Conservation (phyloP, 2,888 invertebrate genomes). For the Chironomus tentans region DNA sequence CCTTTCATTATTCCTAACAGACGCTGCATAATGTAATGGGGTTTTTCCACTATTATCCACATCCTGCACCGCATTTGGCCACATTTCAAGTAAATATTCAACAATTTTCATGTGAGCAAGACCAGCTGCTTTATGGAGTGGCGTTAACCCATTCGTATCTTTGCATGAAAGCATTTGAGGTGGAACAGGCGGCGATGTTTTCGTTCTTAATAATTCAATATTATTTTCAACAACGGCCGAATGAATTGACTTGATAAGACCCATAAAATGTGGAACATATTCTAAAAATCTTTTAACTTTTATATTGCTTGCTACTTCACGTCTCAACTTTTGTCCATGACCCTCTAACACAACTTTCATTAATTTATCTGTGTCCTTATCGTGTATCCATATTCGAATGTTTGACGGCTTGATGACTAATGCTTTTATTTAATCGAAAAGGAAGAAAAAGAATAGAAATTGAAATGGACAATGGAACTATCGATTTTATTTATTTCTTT, state of each 20-base stretch:
- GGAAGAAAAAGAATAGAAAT: constrained; percentile 8
- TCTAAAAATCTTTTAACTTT: constrained; percentile 77
- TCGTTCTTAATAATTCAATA: constrained; percentile 57
- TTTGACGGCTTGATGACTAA: constrained; percentile 76
- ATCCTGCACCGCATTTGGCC: constrained; percentile 58
- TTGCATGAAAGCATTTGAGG: constrained; percentile 63
- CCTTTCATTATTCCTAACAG: constrained; percentile 65
- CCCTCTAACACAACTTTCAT: constrained; percentile 87
- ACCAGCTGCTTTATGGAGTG: constrained; percentile 84
- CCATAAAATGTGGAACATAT: constrained; percentile 91
- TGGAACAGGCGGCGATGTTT: constrained; percentile 59
- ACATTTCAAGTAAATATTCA: constrained; percentile 60
- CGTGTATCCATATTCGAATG: constrained; percentile 93
- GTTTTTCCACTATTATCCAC: constrained; percentile 77
- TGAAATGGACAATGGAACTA: constrained; percentile 19
- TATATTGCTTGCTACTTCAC: constrained; percentile 75
- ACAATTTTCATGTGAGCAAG: constrained; percentile 66
- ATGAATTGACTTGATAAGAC: constrained; percentile 74
- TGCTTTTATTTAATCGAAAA: constrained; percentile 43
- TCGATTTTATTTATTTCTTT: background rate
- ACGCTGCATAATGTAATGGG: constrained; percentile 80
- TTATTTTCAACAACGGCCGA: constrained; percentile 67
- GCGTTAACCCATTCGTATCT: constrained; percentile 71
- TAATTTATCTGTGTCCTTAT: constrained; percentile 74
- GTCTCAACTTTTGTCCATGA: constrained; percentile 71